Conservation (phyloP, 2,888 invertebrate species). For the Drosophila putrida region DNA sequence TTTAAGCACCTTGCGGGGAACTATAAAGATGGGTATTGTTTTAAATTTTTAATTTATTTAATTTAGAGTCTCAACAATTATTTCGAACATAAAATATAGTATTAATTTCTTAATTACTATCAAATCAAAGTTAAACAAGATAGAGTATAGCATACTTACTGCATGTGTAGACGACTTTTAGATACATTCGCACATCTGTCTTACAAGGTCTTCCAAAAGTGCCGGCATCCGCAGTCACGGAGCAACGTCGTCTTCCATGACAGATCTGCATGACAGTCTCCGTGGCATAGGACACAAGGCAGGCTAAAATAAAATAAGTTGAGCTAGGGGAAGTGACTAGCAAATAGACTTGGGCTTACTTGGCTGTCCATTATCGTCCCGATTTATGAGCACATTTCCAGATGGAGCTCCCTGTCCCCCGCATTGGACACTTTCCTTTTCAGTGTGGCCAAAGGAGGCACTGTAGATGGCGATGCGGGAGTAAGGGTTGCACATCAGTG, state of each 20-base stretch:
- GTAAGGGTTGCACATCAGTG: conserved; percentile 94
- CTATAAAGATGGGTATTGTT: conserved; percentile 85
- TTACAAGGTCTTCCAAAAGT: conserved; percentile 94
- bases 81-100: too few species aligned
- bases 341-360: conserved; percentile 67
- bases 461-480: conserved; percentile 96
- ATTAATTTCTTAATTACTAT: neutral
- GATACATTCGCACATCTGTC: conserved; percentile 92
- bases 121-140: neutral
- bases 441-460: conserved; percentile 95
- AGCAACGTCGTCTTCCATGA: conserved; percentile 93
- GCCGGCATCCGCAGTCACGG: conserved; percentile 91
- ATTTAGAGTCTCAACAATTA: neutral
- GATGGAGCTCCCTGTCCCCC: conserved; percentile 86
- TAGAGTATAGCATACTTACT: conserved; percentile 87
- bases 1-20: conserved; percentile 93
- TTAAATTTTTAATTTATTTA: neutral
- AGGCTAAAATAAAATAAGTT: conserved; percentile 87
- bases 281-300: conserved; percentile 95
- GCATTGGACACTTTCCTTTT: conserved; percentile 94
- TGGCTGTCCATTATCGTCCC: conserved; percentile 72
- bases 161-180: conserved; percentile 95
- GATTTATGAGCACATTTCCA: conserved; percentile 67
- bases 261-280: conserved; percentile 95
- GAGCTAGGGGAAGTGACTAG: neutral